Evolutionary conservation across 2,888 invertebrate genomes (phyloP).

Genomic region (Pegoplata infirma): DNA sequence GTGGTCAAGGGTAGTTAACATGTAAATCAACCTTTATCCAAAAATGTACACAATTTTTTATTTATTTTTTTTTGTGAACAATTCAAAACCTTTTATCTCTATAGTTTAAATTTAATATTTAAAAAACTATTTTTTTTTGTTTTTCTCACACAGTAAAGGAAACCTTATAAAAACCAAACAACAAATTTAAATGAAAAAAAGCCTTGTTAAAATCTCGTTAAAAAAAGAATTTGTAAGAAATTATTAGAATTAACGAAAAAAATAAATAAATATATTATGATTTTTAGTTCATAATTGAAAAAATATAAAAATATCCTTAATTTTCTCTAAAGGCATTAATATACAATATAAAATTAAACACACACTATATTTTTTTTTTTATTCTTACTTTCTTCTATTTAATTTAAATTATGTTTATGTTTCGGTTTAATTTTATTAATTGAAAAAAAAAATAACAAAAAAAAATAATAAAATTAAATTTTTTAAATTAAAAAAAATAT

Average conservation of each 20-base stretch:
- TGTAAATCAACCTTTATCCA: no score
- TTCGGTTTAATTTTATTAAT: slow-evolving; percentile 72
- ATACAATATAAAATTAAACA: slow-evolving; percentile 39
- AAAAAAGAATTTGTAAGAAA: slow-evolving; percentile 66
- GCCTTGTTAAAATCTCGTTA: slow-evolving; percentile 66
- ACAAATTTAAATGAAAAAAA: slow-evolving; percentile 48
- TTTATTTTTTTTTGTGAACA: no score
- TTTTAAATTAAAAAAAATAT: slow-evolving; percentile 68
- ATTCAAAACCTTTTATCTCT: slow-evolving; percentile 20
- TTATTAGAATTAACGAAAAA: slow-evolving; percentile 56
- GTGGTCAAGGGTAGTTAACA: no score
- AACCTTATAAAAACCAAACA: slow-evolving; percentile 5
- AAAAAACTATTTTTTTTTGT: background rate
- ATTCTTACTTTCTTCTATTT: slow-evolving; percentile 27
- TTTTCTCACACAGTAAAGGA: slow-evolving; percentile 5
- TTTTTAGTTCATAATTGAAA: slow-evolving; percentile 45
- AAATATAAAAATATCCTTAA: slow-evolving; percentile 27
- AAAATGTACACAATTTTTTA: no score
- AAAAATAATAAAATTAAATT: slow-evolving; percentile 74
- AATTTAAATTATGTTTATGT: slow-evolving; percentile 51
- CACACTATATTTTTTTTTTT: slow-evolving; percentile 17
- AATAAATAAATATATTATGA: slow-evolving; percentile 42
- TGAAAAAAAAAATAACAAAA: slow-evolving; percentile 71
- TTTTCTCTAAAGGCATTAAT: slow-evolving; percentile 45
- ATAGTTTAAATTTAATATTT: slow-evolving; percentile 21